These are phyloP conservation scores for Bemisia tabaci DNA, from an alignment of 1,140 invertebrate genomes.

Conservation along the genomic window DNA sequence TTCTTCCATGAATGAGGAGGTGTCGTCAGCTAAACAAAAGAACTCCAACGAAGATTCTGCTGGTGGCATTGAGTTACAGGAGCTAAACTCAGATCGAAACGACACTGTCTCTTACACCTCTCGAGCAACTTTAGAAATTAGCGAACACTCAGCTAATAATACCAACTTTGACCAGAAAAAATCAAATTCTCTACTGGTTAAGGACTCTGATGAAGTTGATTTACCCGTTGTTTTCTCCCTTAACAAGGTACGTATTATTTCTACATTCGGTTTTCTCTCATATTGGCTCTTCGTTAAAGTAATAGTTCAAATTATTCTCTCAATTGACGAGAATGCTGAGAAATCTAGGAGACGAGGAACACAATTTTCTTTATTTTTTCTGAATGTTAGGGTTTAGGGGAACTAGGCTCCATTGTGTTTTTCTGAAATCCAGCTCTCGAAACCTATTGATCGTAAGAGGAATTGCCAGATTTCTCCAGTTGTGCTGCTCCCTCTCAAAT, in stretches of 20 bases:
- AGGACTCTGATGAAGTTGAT: not conserved
- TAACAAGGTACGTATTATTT: not conserved
- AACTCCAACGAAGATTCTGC: not conserved
- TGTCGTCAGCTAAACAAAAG: not conserved
- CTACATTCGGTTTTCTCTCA: too few species aligned
- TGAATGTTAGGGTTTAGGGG: too few species aligned
- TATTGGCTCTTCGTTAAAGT: too few species aligned
- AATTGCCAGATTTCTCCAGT: too few species aligned
- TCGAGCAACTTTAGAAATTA: not conserved
- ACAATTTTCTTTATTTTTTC: too few species aligned
- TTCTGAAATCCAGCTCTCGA: too few species aligned
- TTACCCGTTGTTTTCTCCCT: not conserved
- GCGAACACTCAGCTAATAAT: not conserved
- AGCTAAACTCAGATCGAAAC: not conserved
- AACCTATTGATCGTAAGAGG: too few species aligned
- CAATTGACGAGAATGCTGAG: too few species aligned
- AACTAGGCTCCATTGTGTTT: too few species aligned
- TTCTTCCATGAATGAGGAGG: not conserved
- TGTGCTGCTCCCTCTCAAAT: too few species aligned
- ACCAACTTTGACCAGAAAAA: not conserved
- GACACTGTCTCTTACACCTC: not conserved
- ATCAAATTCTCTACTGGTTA: not conserved
- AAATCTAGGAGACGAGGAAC: too few species aligned
- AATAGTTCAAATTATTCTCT: too few species aligned
- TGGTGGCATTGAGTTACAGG: not conserved